These are phyloP conservation scores for Rafetus swinhoei DNA, from an alignment of 2,113 vertebrate genomes.

Conservation along the genomic window DNA sequence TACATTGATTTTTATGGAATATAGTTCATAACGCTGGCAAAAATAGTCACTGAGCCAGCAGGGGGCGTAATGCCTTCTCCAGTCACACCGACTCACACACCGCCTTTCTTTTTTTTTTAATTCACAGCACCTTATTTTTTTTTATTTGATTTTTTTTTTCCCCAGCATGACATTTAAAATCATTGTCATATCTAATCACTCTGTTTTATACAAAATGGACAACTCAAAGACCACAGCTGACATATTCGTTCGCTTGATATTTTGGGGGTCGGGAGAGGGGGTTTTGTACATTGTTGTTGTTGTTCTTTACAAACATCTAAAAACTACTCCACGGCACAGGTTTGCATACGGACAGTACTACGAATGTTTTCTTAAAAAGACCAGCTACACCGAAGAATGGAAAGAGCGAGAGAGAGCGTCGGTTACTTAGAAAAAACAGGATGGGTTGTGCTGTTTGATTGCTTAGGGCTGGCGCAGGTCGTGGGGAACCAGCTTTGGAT, in stretches of 20 bases:
- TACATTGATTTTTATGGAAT: constrained; percentile 16
- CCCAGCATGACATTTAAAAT: not conserved
- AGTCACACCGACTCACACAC: not conserved
- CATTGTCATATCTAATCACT: not conserved
- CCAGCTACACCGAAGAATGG: constrained; percentile 39
- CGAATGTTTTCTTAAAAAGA: constrained; percentile 7
- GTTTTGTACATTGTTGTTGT: constrained; percentile 71
- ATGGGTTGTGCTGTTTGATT: not conserved
- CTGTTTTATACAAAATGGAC: constrained; percentile 85
- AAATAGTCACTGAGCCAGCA: not conserved
- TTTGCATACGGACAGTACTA: constrained; percentile 58
- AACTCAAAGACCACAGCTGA: constrained; percentile 80
- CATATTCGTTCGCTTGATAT: constrained; percentile 66
- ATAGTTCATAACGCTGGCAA: not conserved
- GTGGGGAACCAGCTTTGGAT: not conserved
- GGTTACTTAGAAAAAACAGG: not conserved
- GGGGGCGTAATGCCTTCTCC: not conserved
- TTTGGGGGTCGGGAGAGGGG: constrained; percentile 6
- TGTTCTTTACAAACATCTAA: constrained; percentile 92
- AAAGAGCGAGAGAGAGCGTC: not conserved
- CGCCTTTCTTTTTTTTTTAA: too few species aligned
- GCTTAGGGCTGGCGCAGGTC: not conserved
- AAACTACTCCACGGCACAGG: constrained; percentile 89
- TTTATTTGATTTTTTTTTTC: too few species aligned
- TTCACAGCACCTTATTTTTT: not conserved